These are phyloP conservation scores for Sternarchorhynchus goeldii DNA, from an alignment of 2,797 vertebrate genomes.

Conservation along the genomic window DNA sequence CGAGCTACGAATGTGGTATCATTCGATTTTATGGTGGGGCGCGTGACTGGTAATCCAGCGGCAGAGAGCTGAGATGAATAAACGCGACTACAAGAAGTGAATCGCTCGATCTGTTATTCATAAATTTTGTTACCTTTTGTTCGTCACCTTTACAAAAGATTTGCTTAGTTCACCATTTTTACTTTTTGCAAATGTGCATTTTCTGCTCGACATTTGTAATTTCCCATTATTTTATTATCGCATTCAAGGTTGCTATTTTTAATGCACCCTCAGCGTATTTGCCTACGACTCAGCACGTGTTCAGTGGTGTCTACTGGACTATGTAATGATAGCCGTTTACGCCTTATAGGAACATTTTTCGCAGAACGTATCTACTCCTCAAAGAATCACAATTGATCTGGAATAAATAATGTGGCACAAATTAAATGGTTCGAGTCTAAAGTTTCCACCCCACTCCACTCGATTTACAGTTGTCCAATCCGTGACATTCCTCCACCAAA, in stretches of 20 bases:
- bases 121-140: not conserved
- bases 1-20: not conserved
- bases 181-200: no score
- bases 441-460: not conserved
- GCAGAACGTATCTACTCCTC: not conserved
- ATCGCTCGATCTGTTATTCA: not conserved
- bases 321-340: not conserved
- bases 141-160: not conserved
- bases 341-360: not conserved
- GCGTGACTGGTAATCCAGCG: slow-evolving; percentile 10
- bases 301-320: not conserved
- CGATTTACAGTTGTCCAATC: not conserved
- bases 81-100: not conserved
- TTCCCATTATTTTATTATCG: not conserved
- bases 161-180: no score
- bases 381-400: not conserved
- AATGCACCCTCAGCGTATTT: not conserved
- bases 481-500: slow-evolving; percentile 26
- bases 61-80: not conserved
- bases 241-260: not conserved
- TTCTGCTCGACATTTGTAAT: not conserved
- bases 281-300: not conserved
- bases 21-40: not conserved
- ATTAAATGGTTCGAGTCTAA: not conserved
- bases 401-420: not conserved